Conservation (phyloP, 2,113 vertebrate species). For the Eira barbara region DNA sequence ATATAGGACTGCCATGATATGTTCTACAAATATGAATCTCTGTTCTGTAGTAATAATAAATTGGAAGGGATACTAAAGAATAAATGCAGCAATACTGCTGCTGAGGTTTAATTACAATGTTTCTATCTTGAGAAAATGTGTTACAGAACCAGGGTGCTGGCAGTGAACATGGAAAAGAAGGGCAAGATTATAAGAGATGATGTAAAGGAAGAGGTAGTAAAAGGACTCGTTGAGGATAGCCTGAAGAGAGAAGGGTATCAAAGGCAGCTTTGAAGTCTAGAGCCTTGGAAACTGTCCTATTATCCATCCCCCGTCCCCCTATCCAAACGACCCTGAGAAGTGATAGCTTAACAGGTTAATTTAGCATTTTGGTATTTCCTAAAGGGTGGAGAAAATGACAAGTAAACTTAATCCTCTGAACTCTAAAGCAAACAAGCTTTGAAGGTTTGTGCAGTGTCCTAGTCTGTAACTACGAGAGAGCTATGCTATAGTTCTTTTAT, state of each 20-base stretch:
- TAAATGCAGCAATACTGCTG: neutral
- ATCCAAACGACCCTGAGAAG: neutral
- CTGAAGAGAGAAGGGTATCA: neutral
- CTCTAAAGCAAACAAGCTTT: neutral
- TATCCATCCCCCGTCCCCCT: neutral
- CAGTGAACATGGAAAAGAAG: neutral
- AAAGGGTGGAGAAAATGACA: neutral
- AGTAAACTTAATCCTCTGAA: constrained; percentile 13
- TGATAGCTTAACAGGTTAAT: neutral
- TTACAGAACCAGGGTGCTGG: neutral
- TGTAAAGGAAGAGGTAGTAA: neutral
- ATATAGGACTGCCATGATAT: neutral
- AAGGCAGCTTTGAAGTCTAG: constrained; percentile 1
- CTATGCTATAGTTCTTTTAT: neutral
- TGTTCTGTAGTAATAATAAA: constrained; percentile 10
- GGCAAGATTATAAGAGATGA: neutral
- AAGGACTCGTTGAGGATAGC: neutral
- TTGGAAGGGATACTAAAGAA: neutral
- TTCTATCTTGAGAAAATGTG: neutral
- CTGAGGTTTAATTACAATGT: neutral
- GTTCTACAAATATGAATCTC: constrained; percentile 24
- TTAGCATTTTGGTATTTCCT: constrained; percentile 15
- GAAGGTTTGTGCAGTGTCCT: neutral
- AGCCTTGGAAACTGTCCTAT: neutral
- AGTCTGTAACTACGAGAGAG: neutral